Evolutionary conservation across 2,888 invertebrate genomes (phyloP), one percentile per base, ranked within the genome.

Genomic region (Parochlus steinenii): DNA sequence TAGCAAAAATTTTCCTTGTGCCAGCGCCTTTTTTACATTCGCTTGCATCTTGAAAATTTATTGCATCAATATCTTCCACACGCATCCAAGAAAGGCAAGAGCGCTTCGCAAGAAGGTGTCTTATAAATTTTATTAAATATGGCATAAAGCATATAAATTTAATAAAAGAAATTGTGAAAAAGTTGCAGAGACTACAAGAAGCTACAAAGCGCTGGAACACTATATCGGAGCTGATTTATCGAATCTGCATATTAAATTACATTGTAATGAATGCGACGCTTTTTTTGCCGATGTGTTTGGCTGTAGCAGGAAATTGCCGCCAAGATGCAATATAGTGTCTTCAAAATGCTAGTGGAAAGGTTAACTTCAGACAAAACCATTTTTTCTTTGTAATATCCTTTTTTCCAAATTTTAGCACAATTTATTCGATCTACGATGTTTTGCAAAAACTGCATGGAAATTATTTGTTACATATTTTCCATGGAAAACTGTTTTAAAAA

Each of bases 71-170:
- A 33, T n/a, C n/a, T n/a, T n/a, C n/a, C n/a, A n/a, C n/a, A 10
- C 22, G 28, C 20, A 17, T 18, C 7, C 11, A 17, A 10, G 14
- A 10, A 22, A 6, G 11, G 14, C 19, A 11, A 24, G 33, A 19
- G 27, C 12, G n/a, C n/a, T n/a, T n/a, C n/a, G 33, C 19, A 34
- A 28, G 15, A 34, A 34, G 34, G 34, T 34, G 34, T 28, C 27
- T 34, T 34, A 34, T 34, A 34, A 34, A 34, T 34, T 34, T 34
- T 34, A 34, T 34, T 34, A 34, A 34, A 34, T 33, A 18, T 33
- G 27, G 33, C 33, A 34, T 28, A 34, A 28, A 27, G 22, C 11
- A 29, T 20, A 34, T 34, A 34, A 28, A 28, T 34, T n/a, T n/a
- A n/a, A n/a, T n/a, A n/a, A n/a, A n/a, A n/a, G n/a, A n/a, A n/a